Base-by-base conservation (phyloP, 2,888 invertebrate species). In the Boloria selene region DNA sequence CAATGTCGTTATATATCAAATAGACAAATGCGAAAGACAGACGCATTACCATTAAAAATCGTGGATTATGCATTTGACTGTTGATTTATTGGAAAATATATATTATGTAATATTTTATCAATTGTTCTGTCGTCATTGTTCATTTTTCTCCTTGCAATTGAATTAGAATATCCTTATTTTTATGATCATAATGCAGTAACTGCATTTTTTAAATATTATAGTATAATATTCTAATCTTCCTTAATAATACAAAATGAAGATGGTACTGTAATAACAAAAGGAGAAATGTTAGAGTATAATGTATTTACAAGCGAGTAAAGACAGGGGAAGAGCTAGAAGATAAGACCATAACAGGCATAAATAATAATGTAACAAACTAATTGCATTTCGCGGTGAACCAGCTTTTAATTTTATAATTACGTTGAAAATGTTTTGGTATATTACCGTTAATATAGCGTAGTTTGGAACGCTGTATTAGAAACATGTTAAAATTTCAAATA, bases 311-410 rank as follows among this genome's bases (percentile, higher is more conserved):
- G n/a, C 14, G 22, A 17, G 6, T 49, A 16, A 16, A 49, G 47
- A 31, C 31, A 49, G 47, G 31, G 7, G 14, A 38, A 38, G 31
- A 3, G 10, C 31, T 4, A 17, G n/a, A n/a, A 16, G 13, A 4
- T 17, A 31, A 26, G 13, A 47, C 45, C n/a, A 14, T 16, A 26
- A 22, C 56, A 22, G 38, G 42, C 26, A 51, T 52, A 61, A 52
- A 61, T 52, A 61, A 44, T 52, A 42, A n/a, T n/a, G 53, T 53
- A 61, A 51, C 51, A 61, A 49, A 38, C 18, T 51, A 61, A 61
- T 61, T 61, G 61, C 44, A 53, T 31, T 61, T 61, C 31, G 61
- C 53, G 61, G 61, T 53, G 17, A 61, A 61, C 53, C 53, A 53
- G 38, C 42, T 61, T 44, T 52, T 52, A 61, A 51, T 61, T 53